These are phyloP conservation scores for Armadillidium nasatum DNA, from an alignment of 1,140 invertebrate genomes.

Conservation along the genomic window DNA sequence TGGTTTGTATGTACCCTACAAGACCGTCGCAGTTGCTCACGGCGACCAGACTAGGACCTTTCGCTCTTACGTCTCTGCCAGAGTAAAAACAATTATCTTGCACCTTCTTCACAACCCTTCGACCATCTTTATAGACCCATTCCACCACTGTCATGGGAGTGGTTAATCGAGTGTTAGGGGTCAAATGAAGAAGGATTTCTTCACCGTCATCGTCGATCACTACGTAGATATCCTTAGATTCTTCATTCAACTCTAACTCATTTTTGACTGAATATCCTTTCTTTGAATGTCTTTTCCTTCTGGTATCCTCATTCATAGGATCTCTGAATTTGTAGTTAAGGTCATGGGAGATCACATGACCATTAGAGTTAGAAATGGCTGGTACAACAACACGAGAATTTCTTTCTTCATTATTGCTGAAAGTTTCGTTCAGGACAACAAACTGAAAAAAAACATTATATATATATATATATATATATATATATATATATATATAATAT, in stretches of 20 bases:
- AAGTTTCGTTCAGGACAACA: no score
- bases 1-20: constrained; percentile 40
- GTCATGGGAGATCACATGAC: not conserved
- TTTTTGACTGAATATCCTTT: not conserved
- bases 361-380: not conserved
- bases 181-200: constrained; percentile 28
- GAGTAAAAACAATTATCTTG: constrained; percentile 35
- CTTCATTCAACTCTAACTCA: constrained; percentile 11
- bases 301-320: not conserved
- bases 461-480: no score
- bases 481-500: no score
- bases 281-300: not conserved
- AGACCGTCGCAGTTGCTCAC: constrained; percentile 41
- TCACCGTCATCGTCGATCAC: constrained; percentile 40
- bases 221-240: constrained; percentile 37
- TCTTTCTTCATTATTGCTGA: no score
- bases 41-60: constrained; percentile 35
- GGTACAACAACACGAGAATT: no score
- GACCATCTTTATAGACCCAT: constrained; percentile 35
- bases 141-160: constrained; percentile 39
- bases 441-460: no score
- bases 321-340: not conserved
- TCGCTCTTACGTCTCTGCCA: constrained; percentile 25
- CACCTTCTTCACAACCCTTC: constrained; percentile 26
- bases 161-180: constrained; percentile 7